Percentiles rank a stretch among this genome's conserved stretches.
phyloP scores from a whole-genome alignment of 2,797 vertebrate genomes.

The Telmatherina bonti region DNA sequence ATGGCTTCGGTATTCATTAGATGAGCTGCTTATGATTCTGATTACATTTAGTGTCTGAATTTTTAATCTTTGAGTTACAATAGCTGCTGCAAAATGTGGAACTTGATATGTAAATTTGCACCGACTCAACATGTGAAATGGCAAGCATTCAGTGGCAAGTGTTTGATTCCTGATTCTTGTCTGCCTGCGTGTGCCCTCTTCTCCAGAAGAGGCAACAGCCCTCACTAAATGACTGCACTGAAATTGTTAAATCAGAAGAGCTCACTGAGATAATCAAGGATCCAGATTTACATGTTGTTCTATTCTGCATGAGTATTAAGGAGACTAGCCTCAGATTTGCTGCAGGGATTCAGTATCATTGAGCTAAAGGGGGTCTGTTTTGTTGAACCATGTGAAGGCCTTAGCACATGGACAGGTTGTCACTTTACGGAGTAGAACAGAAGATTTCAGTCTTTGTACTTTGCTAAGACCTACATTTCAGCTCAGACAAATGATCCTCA shows the following conservation, averaged over 20 bases:
- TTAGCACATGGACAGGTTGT: slow-evolving; percentile 64
- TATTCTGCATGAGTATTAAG: slow-evolving; percentile 17
- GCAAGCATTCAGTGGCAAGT: slow-evolving; percentile 8
- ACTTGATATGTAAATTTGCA: neutral
- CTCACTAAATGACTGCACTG: neutral
- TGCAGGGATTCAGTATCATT: slow-evolving; percentile 38
- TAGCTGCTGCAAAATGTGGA: neutral
- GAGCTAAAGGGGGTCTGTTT: slow-evolving; percentile 59
- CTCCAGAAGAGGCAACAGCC: neutral
- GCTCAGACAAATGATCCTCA: slow-evolving; percentile 39
- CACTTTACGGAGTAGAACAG: slow-evolving; percentile 34
- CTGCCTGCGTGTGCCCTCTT: neutral
- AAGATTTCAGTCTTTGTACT: slow-evolving; percentile 35
- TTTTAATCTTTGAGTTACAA: neutral
- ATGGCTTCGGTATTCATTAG: slow-evolving; percentile 1
- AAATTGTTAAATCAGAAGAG: neutral
- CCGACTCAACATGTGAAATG: neutral
- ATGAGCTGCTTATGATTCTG: slow-evolving; percentile 5
- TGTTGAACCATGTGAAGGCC: slow-evolving; percentile 48
- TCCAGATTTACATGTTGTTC: slow-evolving; percentile 13
- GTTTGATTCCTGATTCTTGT: slow-evolving; percentile 8
- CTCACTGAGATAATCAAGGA: neutral
- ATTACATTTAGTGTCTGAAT: slow-evolving; percentile 8
- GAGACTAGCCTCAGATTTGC: slow-evolving; percentile 52
- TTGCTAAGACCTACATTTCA: slow-evolving; percentile 66